These are phyloP conservation scores for Turritopsis rubra DNA, from an alignment of 30 jellyfish, hydroid and myxozoan species.

Conservation along the genomic window DNA sequence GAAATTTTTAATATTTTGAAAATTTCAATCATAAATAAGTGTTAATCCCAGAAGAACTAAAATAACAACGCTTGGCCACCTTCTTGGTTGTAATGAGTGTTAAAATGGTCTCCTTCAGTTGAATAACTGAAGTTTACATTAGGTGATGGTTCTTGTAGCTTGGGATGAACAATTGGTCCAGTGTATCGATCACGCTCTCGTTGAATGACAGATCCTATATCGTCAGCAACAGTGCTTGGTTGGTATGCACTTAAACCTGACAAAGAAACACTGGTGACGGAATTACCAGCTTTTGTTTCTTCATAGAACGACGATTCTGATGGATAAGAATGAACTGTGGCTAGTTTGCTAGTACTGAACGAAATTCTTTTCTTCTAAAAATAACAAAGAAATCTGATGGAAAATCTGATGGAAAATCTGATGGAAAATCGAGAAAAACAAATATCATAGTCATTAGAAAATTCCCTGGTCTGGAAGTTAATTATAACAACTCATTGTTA, in stretches of 20 bases:
- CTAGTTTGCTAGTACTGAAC: conserved; percentile 19
- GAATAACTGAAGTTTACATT: neutral
- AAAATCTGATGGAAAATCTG: no score
- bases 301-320: conserved; percentile 21
- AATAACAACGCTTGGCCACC: conserved; percentile 28
- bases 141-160: neutral
- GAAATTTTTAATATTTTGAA: neutral
- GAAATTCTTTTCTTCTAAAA: neutral
- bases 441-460: no score
- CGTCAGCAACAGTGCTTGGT: conserved; percentile 6
- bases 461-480: no score
- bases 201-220: conserved; percentile 16
- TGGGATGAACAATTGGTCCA: neutral
- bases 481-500: no score
- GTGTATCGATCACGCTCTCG: conserved; percentile 27
- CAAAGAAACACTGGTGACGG: neutral
- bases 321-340: conserved; percentile 19
- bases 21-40: neutral
- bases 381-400: neutral
- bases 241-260: conserved; percentile 23
- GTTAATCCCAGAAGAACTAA: neutral
- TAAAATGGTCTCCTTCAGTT: conserved; percentile 32
- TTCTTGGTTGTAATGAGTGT: conserved; percentile 22
- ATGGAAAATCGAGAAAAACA: no score
- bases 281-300: neutral